A percentile compares a stretch with the other conserved stretches of the same genome.
These are phyloP conservation scores for Allacma fusca DNA, from an alignment of 2,888 invertebrate genomes.

Conservation along the genomic window DNA sequence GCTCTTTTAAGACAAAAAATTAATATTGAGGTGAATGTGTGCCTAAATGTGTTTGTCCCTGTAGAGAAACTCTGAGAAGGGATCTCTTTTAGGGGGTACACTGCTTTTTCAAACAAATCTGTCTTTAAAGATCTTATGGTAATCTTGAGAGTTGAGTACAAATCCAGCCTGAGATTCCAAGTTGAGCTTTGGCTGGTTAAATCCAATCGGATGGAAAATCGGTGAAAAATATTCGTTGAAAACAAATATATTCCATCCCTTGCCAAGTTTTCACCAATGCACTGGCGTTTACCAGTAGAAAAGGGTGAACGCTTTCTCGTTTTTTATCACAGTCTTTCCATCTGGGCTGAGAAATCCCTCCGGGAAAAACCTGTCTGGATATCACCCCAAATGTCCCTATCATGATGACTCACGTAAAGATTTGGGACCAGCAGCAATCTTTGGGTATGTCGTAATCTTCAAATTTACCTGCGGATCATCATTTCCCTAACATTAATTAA, in stretches of 20 bases:
- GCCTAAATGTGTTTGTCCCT: too few relatives aligned
- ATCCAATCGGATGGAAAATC: slow-evolving; percentile 11
- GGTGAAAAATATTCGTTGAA: slow-evolving; percentile 21
- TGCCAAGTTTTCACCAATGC: slow-evolving; percentile 29
- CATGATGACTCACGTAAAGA: slow-evolving; percentile 36
- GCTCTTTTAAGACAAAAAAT: too few relatives aligned
- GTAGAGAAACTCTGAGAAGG: too few relatives aligned
- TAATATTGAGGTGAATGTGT: too few relatives aligned
- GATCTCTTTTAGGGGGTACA: too few relatives aligned
- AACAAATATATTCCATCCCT: slow-evolving; percentile 19
- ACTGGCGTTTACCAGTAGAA: slow-evolving; percentile 28
- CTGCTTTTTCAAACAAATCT: too few relatives aligned
- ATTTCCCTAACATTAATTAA: too few relatives aligned
- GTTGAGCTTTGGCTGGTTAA: not conserved
- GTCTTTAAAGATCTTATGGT: too few relatives aligned
- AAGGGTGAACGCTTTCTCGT: slow-evolving; percentile 31
- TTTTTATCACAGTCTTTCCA: slow-evolving; percentile 24
- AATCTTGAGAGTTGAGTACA: too few relatives aligned
- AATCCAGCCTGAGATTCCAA: too few relatives aligned
- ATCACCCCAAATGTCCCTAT: slow-evolving; percentile 51
- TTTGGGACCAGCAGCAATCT: slow-evolving; percentile 16
- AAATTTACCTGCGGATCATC: slow-evolving; percentile 9
- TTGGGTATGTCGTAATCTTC: slow-evolving; percentile 30
- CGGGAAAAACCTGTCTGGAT: slow-evolving; percentile 52
- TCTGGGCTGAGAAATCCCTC: slow-evolving; percentile 51